phyloP scores from a whole-genome alignment of 2,888 invertebrate species.

The Neoascia interrupta region DNA sequence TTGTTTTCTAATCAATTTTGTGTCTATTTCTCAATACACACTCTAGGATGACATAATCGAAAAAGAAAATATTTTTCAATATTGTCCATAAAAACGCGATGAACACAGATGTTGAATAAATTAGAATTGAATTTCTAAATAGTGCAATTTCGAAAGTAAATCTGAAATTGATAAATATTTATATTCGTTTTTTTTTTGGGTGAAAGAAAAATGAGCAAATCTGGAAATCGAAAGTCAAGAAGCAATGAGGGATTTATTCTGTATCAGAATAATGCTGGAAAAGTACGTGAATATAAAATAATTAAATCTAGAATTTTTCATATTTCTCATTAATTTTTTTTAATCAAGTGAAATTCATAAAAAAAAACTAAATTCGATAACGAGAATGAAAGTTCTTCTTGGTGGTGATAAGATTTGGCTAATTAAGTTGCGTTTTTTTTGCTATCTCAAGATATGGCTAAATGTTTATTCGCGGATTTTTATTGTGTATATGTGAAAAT shows the following conservation, averaged over 20 bases:
- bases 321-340: too few relatives aligned
- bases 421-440: too few relatives aligned
- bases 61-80: slow-evolving; percentile 36
- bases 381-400: too few relatives aligned
- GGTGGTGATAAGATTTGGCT: too few relatives aligned
- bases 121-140: slow-evolving; percentile 30
- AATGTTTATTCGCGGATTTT: too few relatives aligned
- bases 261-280: slow-evolving; percentile 68
- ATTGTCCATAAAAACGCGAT: slow-evolving; percentile 23
- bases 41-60: slow-evolving; percentile 56
- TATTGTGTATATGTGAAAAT: too few relatives aligned
- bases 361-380: too few relatives aligned
- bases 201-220: slow-evolving; percentile 50
- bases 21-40: slow-evolving; percentile 8
- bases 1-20: slow-evolving; percentile 12
- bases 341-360: too few relatives aligned
- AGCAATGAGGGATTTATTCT: slow-evolving; percentile 73
- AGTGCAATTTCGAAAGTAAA: slow-evolving; percentile 50
- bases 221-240: slow-evolving; percentile 70
- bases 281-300: slow-evolving; percentile 43
- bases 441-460: too few relatives aligned
- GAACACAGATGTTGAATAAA: slow-evolving; percentile 42
- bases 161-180: slow-evolving; percentile 34
- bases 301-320: neutral
- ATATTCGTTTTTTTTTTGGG: slow-evolving; percentile 2